A percentile compares a stretch with the other conserved stretches of the same genome.
phyloP scores from a whole-genome alignment of 2,888 invertebrate genomes.

The Diaprepes abbreviatus region DNA sequence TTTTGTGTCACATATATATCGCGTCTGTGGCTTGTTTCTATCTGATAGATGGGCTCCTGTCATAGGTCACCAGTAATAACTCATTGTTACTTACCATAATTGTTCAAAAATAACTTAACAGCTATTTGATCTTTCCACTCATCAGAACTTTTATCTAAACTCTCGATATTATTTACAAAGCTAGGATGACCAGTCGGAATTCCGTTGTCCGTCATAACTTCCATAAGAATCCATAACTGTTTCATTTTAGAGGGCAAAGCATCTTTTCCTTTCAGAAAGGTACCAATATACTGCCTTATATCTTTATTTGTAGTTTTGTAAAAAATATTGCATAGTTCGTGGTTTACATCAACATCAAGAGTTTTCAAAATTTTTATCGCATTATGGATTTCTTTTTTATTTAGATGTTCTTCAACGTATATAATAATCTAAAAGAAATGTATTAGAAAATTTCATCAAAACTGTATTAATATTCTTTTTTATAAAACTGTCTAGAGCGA shows the following conservation, averaged over 20 bases:
- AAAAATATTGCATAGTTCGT: constrained; percentile 73
- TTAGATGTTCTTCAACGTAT: constrained; percentile 75
- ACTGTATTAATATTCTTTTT: too few species aligned
- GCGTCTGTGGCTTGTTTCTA: too few species aligned
- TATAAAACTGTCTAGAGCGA: too few species aligned
- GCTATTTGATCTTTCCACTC: constrained; percentile 73
- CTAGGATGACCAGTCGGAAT: constrained; percentile 49
- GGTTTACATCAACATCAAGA: constrained; percentile 72
- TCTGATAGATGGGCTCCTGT: too few species aligned
- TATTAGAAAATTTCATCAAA: too few species aligned
- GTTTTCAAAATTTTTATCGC: constrained; percentile 76
- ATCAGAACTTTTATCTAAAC: constrained; percentile 64
- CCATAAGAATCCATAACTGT: constrained; percentile 67
- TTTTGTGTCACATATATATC: too few species aligned
- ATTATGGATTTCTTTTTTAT: constrained; percentile 75
- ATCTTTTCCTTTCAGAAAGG: constrained; percentile 73
- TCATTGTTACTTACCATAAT: constrained; percentile 74
- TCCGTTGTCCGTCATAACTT: constrained; percentile 55
- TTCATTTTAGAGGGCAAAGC: constrained; percentile 62
- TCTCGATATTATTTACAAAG: constrained; percentile 53
- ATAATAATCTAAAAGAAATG: constrained; percentile 71
- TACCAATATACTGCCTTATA: constrained; percentile 77
- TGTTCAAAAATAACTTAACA: constrained; percentile 72
- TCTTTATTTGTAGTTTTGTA: constrained; percentile 72
- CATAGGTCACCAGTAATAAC: too few species aligned